These are phyloP conservation scores for Apistogramma diplotaenia DNA, from an alignment of 2,113 vertebrate genomes.

Conservation along the genomic window DNA sequence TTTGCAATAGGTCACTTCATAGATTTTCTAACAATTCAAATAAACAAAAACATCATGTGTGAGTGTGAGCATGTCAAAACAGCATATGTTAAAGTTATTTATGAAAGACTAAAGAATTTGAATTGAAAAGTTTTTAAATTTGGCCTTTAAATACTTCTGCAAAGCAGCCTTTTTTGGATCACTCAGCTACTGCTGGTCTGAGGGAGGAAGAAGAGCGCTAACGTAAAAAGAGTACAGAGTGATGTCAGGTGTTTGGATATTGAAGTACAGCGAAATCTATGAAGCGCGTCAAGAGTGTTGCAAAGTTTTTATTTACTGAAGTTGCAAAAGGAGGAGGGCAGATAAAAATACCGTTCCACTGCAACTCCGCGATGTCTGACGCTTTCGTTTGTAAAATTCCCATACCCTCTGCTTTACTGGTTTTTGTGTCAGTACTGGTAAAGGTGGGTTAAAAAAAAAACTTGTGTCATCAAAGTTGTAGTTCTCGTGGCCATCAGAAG, in stretches of 20 bases:
- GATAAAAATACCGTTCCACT: neutral
- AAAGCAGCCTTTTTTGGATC: neutral
- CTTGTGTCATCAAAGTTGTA: neutral
- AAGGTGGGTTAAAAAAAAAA: neutral
- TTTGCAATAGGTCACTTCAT: neutral
- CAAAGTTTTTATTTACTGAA: neutral
- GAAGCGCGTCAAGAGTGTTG: slow-evolving; percentile 19
- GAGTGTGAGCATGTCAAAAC: neutral
- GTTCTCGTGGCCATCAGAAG: neutral
- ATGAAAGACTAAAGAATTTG: neutral
- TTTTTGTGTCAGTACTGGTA: neutral
- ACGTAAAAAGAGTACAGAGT: neutral
- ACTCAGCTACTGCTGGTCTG: neutral
- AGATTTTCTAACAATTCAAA: neutral
- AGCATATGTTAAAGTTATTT: neutral
- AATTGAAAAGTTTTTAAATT: neutral
- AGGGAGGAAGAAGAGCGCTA: neutral
- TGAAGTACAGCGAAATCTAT: neutral
- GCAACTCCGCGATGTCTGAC: neutral
- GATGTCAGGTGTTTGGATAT: slow-evolving; percentile 20
- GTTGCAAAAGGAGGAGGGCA: slow-evolving; percentile 5
- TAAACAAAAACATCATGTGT: neutral
- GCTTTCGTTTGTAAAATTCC: neutral
- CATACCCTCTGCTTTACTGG: neutral
- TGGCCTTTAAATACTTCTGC: neutral